Base-by-base conservation (phyloP, 1,140 invertebrate genomes). In the Penaeus chinensis region DNA sequence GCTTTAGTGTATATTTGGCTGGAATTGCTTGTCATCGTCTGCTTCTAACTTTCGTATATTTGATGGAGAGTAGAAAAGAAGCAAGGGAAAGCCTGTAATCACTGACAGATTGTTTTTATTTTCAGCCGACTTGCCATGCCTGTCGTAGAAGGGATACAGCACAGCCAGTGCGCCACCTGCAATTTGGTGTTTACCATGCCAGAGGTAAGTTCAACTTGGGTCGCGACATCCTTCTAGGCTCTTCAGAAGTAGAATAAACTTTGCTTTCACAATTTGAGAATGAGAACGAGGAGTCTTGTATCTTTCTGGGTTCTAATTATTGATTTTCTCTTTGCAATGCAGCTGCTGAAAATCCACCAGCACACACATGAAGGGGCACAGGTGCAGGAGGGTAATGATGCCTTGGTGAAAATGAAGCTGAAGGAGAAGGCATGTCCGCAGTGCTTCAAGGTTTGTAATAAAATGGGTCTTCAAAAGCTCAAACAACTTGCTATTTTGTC, bases 271-370 rank as follows among this genome's bases (percentile, higher is more conserved):
- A 19, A 0, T 32, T 74, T 74, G 20, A 16, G 42, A 5, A 11
- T 24, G n/a, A 24, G 42, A 74, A 37, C 5, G 1, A 74, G 69
- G 11, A 20, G 0, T n/a, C 37, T 18, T 18, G 66, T 13, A 1
- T 20, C 69, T 32, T 66, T n/a, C 22, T 20, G 0, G 24, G 4
- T 82, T n/a, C 20, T 32, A 82, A 32, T 24, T 66, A 16, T 62
- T 63, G 27, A 65, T 19, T 63, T 20, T 66, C n/a, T 20, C 66
- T 24, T 22, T 11, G 10, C 66, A 61, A 71, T 74, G 42, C 84
- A 86, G 84, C 10, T 86, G 24, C 47, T 87, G 18, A 82, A 71
- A 27, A 87, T 87, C 32, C 85, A 87, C 27, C 79, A 82, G 37
- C 24, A 37, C 11, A 76, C 24, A 16, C 85, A 87, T 32, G 32